Evolutionary conservation across 2,113 vertebrate genomes (phyloP), one percentile per base, ranked within the genome.

Genomic region (Gobius niger): DNA sequence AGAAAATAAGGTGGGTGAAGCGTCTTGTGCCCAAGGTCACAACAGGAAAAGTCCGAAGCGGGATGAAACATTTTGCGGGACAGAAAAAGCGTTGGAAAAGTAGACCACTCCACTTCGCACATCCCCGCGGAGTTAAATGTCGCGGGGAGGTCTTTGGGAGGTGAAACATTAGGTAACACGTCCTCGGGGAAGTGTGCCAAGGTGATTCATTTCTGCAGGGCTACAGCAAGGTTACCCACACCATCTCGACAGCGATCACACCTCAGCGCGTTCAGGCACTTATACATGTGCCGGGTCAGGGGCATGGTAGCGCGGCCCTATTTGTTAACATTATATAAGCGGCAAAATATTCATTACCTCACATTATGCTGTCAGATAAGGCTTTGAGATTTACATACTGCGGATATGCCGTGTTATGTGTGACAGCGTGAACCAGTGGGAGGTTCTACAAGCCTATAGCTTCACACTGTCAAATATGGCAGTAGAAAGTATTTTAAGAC

Each of bases 171-270:
- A 60, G 34, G n/a, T 10, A 42, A 16, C 40, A 9, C 40, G 15
- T 60, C 57, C 40, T 1, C 57, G 4, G 57, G 40, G 57, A 60
- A 44, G 40, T 42, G 34, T 60, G 57, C 34, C 57, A 60, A 60
- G 57, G 57, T 60, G 57, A 60, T 60, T 42, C 8, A 42, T 60
- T 60, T 41, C 40, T 60, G 57, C 57, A n/a, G 57, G 40, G 34
- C 15, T 40, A 54, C 14, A 15, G 7, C 18, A 60, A 60, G 57
- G 57, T 60, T 60, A 60, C 14, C 10, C n/a, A 46, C 10, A 12
- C 8, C 61, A 47, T 19, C 24, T 34, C 44, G 44, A 9, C 42
- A n/a, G 40, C 11, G 14, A 44, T 60, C 71, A 61, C 42, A 47
- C 44, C 47, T 7, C 57, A 1, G 57, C 9, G 34, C 14, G 53